phyloP scores from a whole-genome alignment of 2,888 invertebrate genomes.

The Macrosoma leucophasiata region DNA sequence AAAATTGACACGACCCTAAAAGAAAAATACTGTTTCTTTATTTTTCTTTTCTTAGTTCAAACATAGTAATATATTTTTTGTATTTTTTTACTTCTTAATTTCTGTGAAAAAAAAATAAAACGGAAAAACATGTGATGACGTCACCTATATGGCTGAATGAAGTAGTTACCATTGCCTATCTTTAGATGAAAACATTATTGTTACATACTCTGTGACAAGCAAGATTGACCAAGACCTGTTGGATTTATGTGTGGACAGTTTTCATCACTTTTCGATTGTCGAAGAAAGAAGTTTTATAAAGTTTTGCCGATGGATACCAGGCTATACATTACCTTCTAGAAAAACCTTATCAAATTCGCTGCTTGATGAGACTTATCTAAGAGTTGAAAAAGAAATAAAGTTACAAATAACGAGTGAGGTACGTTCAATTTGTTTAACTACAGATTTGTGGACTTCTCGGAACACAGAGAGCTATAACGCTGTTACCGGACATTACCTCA shows the following conservation, averaged over 20 bases:
- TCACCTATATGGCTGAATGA: too few relatives aligned
- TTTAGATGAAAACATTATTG: too few relatives aligned
- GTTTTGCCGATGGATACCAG: not conserved
- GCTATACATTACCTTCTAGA: not conserved
- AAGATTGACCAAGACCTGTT: too few relatives aligned
- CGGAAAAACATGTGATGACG: too few relatives aligned
- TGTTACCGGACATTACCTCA: not conserved
- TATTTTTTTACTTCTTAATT: too few relatives aligned
- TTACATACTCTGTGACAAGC: too few relatives aligned
- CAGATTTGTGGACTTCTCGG: not conserved
- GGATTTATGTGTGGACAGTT: slow-evolving; percentile 15
- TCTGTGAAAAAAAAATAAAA: too few relatives aligned
- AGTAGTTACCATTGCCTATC: too few relatives aligned
- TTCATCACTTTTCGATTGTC: not conserved
- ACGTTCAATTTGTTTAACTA: not conserved
- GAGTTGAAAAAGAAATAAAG: not conserved
- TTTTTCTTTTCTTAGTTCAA: too few relatives aligned
- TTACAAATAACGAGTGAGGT: not conserved
- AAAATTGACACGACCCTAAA: too few relatives aligned
- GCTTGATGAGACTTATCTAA: not conserved
- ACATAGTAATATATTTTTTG: too few relatives aligned
- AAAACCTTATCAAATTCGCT: not conserved
- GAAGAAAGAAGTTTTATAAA: not conserved
- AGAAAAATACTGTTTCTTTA: too few relatives aligned
- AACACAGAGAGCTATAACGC: not conserved